Conservation (phyloP, 1,140 invertebrate species). For the Helicoverpa zea region DNA sequence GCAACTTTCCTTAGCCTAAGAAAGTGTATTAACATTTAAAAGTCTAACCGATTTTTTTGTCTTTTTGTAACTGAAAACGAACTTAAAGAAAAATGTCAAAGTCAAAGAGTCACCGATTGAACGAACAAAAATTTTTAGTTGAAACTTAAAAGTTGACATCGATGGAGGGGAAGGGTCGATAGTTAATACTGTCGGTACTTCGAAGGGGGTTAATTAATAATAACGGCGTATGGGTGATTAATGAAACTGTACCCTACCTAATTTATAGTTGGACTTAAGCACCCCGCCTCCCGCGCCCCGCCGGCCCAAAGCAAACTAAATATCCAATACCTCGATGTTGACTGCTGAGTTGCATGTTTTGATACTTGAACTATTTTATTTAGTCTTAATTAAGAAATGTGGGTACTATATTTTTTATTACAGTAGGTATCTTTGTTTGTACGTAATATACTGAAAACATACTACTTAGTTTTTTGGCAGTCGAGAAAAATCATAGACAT, state of each 20-base stretch:
- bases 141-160: slow-evolving; percentile 76
- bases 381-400: too few species aligned
- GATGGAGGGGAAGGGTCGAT: slow-evolving; percentile 73
- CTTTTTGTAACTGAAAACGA: neutral
- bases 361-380: slow-evolving; percentile 62
- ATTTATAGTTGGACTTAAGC: slow-evolving; percentile 87
- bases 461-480: too few species aligned
- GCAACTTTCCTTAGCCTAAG: too few species aligned
- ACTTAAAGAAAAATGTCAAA: neutral
- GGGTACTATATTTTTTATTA: too few species aligned
- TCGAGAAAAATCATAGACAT: too few species aligned
- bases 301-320: slow-evolving; percentile 86
- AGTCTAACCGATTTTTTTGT: neutral
- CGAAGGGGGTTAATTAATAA: slow-evolving; percentile 86
- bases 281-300: slow-evolving; percentile 68
- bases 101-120: neutral
- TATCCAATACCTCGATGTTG: slow-evolving; percentile 85
- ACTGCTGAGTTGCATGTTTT: slow-evolving; percentile 62
- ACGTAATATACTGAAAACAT: too few species aligned
- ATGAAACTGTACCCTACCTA: slow-evolving; percentile 87
- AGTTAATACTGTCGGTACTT: slow-evolving; percentile 73
- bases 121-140: slow-evolving; percentile 40
- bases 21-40: neutral
- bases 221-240: slow-evolving; percentile 87
- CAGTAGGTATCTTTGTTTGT: too few species aligned